Evolutionary conservation across 1,140 invertebrate species (phyloP), one percentile per base, ranked within the genome.

Genomic region (Drosophila punjabiensis): DNA sequence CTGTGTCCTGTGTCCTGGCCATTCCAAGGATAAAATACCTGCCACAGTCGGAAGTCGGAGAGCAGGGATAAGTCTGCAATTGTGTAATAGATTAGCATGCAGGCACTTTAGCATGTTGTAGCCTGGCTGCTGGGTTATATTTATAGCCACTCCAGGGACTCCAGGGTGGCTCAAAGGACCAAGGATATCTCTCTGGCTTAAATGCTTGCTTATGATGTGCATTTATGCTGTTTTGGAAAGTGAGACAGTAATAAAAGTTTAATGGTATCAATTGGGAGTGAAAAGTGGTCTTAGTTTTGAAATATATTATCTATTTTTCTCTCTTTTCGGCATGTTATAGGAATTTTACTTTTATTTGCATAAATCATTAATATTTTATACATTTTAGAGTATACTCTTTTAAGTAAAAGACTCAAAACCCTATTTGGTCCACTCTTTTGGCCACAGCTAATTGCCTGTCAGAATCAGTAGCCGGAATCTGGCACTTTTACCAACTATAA

Each of bases 51-150:
- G 24, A 30, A 50, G 28, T 69, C 35, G 60, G 13, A 33, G 24
- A 37, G 60, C 33, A 13, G 41, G 61, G 65, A 47, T 47, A 48
- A 64, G 28, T 71, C 24, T 45, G 50, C 64, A 47, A 71, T 69
- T 69, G 68, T 71, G 65, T 69, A 68, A 55, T 69, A 53, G 68
- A 68, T 71, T 71, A 71, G 68, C 68, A 68, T 71, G 50, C 50
- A 53, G 64, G 61, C 32, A 43, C 62, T 53, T 70, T 66, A 18
- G 47, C 61, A 66, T 35, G 67, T 69, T 35, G 20, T 9, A 58
- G 55, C 39, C 28, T 39, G 33, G 20, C 33, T n/a, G 10, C 30
- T 66, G 37, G 11, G 14, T 35, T 67, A 24, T 67, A 67, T 67
- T 64, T 67, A 67, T 64, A 63, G 39, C 20, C 20, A 13, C 41